Percentiles rank a stretch among this genome's conserved stretches.
Conservation (phyloP, 2,888 invertebrate species). For the Rhagonycha fulva region DNA sequence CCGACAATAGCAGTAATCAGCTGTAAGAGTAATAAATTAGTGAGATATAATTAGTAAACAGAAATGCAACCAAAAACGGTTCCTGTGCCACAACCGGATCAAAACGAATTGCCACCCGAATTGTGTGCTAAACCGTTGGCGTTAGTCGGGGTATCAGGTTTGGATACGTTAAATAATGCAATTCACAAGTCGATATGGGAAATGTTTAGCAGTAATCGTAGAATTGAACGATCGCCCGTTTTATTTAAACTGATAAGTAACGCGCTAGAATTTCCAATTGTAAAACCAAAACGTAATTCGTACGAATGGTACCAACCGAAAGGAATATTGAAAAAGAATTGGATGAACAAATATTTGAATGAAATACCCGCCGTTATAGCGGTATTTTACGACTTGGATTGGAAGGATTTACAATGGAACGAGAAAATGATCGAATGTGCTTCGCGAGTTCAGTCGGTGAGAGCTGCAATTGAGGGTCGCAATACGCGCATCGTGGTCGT, state of each 20-base stretch:
- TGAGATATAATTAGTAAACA: background rate
- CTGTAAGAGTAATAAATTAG: background rate
- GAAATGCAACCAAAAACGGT: background rate
- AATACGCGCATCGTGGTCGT: conserved; percentile 83
- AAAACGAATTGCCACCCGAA: conserved; percentile 78
- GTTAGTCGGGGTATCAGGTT: conserved; percentile 84
- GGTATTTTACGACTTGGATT: conserved; percentile 95
- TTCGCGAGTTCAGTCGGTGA: conserved; percentile 81
- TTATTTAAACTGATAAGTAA: conserved; percentile 81
- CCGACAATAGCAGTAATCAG: background rate
- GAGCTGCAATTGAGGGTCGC: conserved; percentile 73
- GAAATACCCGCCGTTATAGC: conserved; percentile 92
- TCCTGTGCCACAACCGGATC: conserved; percentile 41
- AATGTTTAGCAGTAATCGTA: conserved; percentile 81
- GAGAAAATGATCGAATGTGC: conserved; percentile 95
- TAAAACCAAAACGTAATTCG: conserved; percentile 84
- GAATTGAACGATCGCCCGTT: conserved; percentile 81
- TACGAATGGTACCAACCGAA: conserved; percentile 96
- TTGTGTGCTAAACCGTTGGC: conserved; percentile 83
- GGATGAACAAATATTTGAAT: conserved; percentile 92
- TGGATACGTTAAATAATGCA: conserved; percentile 83
- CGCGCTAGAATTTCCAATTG: conserved; percentile 85
- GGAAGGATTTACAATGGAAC: conserved; percentile 94
- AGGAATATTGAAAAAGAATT: conserved; percentile 91
- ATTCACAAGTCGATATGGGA: conserved; percentile 94